A percentile compares a stretch with the other conserved stretches of the same genome.
phyloP scores from a whole-genome alignment of 2,797 vertebrate genomes.

The Oceanodroma leucorhoa region DNA sequence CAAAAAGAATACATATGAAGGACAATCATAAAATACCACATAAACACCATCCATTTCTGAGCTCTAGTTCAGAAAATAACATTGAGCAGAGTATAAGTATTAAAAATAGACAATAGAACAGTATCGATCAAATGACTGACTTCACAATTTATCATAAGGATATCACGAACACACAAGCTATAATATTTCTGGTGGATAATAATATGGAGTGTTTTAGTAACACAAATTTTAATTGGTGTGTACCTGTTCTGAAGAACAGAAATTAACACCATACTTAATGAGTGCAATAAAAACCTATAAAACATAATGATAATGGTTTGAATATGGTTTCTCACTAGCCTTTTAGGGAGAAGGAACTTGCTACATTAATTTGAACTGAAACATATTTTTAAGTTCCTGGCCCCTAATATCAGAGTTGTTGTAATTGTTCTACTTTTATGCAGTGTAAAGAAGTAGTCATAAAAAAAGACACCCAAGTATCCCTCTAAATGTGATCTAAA shows the following conservation, averaged over 20 bases:
- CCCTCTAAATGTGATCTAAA: not conserved
- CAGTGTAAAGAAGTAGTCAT: not conserved
- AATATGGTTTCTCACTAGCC: not conserved
- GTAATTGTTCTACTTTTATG: not conserved
- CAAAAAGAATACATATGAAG: not conserved
- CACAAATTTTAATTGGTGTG: not conserved
- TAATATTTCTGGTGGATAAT: not conserved
- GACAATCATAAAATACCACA: not conserved
- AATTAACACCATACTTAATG: not conserved
- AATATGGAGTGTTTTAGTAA: not conserved
- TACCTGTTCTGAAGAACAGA: not conserved
- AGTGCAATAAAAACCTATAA: not conserved
- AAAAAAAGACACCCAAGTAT: not conserved
- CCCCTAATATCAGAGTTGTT: not conserved
- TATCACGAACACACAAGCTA: not conserved
- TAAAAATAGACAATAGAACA: not conserved
- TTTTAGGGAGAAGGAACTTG: not conserved
- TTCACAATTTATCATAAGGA: not conserved
- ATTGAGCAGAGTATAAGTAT: not conserved
- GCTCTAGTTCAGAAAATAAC: not conserved
- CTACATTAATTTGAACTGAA: not conserved
- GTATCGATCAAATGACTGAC: not conserved
- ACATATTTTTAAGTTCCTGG: not conserved
- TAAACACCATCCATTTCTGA: not conserved
- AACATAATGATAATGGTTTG: not conserved